Evolutionary conservation across 2,888 invertebrate species (phyloP).

Genomic region (Dicyrtomina minuta): DNA sequence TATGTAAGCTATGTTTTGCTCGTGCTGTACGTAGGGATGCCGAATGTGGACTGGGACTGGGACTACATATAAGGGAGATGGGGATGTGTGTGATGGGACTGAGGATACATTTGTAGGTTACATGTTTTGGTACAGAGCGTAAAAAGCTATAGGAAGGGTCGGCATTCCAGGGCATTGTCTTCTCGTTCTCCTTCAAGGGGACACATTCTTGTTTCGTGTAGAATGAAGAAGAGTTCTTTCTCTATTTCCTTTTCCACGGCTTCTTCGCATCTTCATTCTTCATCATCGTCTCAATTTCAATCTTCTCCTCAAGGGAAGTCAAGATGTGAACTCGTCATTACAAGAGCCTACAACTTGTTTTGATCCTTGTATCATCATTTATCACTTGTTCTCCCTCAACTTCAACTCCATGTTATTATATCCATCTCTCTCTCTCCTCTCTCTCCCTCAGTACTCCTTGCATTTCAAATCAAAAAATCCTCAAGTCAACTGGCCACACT

Average conservation of each 20-base stretch:
- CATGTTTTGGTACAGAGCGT: background rate
- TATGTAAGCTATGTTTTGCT: too few relatives aligned
- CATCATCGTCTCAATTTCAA: slow-evolving; percentile 34
- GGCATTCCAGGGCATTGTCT: slow-evolving; percentile 34
- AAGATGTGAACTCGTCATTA: slow-evolving; percentile 32
- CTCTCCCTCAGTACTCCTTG: too few relatives aligned
- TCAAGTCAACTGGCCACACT: background rate
- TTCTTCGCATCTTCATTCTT: slow-evolving; percentile 25
- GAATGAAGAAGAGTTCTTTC: slow-evolving; percentile 22
- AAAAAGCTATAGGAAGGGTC: slow-evolving; percentile 23
- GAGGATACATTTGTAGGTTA: background rate
- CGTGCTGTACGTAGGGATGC: too few relatives aligned
- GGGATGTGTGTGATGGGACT: background rate
- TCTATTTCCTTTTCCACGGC: slow-evolving; percentile 26
- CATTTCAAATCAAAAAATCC: slow-evolving; percentile 24
- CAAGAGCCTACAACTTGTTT: slow-evolving; percentile 38
- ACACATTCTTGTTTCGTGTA: slow-evolving; percentile 32
- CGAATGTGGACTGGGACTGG: background rate
- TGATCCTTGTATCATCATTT: slow-evolving; percentile 43
- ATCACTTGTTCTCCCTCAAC: slow-evolving; percentile 36
- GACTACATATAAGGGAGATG: background rate
- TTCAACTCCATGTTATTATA: background rate
- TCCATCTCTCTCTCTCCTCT: too few relatives aligned
- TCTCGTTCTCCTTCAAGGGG: slow-evolving; percentile 32
- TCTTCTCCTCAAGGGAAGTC: slow-evolving; percentile 17